Evolutionary conservation across 2,797 vertebrate genomes (phyloP).

Genomic region (Stomatorhinus walkeri): DNA sequence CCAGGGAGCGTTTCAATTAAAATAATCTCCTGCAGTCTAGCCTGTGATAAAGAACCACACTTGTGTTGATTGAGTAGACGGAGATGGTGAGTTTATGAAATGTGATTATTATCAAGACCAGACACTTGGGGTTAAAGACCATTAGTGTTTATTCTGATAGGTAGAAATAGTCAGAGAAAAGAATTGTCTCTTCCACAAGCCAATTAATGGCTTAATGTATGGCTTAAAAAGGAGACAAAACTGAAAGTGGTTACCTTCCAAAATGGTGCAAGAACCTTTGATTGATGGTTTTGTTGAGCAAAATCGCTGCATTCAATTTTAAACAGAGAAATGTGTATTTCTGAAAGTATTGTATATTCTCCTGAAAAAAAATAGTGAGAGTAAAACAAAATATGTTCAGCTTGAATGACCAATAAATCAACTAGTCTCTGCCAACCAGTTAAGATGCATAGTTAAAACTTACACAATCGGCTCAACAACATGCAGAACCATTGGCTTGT

Average conservation of each 20-base stretch:
- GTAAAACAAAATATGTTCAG: background rate
- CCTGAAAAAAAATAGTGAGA: background rate
- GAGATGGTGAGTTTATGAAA: slow-evolving; percentile 18
- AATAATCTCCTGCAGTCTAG: slow-evolving; percentile 42
- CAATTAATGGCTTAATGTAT: background rate
- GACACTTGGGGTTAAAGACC: background rate
- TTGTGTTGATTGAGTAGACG: slow-evolving; percentile 14
- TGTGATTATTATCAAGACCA: slow-evolving; percentile 11
- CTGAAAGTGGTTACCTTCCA: background rate
- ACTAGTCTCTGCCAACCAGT: background rate
- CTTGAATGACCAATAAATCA: background rate
- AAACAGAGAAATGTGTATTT: background rate
- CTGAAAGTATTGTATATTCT: background rate
- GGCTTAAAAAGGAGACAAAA: background rate
- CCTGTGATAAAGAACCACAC: slow-evolving; percentile 10
- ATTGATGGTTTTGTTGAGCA: background rate
- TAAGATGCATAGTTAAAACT: background rate
- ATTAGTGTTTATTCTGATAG: background rate
- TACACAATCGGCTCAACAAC: background rate
- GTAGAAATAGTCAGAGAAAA: background rate
- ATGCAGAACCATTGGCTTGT: background rate
- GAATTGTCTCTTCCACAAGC: background rate
- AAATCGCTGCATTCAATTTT: background rate
- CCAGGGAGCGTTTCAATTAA: slow-evolving; percentile 37
- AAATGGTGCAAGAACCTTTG: background rate